Evolutionary conservation across 2,797 vertebrate genomes (phyloP), one percentile per base, ranked within the genome.

Genomic region (Parotocinclus haroldoi): DNA sequence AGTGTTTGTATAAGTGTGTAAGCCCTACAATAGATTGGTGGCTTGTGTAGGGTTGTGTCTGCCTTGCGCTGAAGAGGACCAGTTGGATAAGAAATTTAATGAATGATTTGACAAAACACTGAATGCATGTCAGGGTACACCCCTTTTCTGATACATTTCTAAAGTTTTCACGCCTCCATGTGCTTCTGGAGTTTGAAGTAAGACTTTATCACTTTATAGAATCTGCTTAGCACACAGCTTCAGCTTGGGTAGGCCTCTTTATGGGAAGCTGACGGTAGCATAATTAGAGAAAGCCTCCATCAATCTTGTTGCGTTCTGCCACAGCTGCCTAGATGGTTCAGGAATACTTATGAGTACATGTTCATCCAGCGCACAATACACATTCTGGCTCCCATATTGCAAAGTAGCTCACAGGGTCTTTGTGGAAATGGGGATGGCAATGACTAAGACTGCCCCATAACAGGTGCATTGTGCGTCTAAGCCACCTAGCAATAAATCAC

Each of bases 401-500:
- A 46, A 49, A 27, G 65, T 37, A 63, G 63, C 18, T 40, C 40
- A 55, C 9, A 46, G 39, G 39, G 40, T 64, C 55, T 63, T 50
- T 60, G 52, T 38, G 53, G 52, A 67, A 75, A 62, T 61, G 51
- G 58, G 54, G 59, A 64, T 63, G 69, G 70, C 16, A 58, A 62
- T 37, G 58, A 54, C 49, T 19, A 44, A 55, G 50, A 67, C 49
- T 56, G 13, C 54, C 59, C 38, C 14, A 19, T 69, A 69, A 56
- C 71, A 76, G 68, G 59, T 66, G 68, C 63, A 72, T 68, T 66
- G 69, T 71, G 63, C 57, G 45, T 36, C 7, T 9, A 61, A 58
- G 58, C 55, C 53, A 58, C 58, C 66, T 48, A 14, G 69, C 67
- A 65, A 76, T 77, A 79, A 71, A 79, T 79, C 77, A 77, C 48